Conservation (phyloP, 2,888 invertebrate genomes). For the Platycheirus albimanus region DNA sequence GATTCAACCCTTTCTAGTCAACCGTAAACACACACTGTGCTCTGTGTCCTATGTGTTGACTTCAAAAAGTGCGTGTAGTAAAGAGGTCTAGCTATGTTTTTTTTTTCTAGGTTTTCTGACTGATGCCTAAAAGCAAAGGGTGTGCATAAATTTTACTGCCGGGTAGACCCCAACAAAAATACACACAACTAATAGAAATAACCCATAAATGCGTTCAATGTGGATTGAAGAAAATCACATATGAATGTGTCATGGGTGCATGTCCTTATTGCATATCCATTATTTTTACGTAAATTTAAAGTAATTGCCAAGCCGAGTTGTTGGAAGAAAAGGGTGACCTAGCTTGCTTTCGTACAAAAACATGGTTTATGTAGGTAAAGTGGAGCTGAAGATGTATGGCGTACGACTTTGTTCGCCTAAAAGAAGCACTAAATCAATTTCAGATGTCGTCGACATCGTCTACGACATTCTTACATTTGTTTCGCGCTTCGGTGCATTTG, state of each 20-base stretch:
- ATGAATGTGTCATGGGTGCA: constrained; percentile 54
- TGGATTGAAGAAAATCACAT: constrained; percentile 63
- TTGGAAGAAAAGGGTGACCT: constrained; percentile 42
- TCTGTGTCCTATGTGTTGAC: too few relatives aligned
- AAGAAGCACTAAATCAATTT: constrained; percentile 73
- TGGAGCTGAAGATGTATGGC: constrained; percentile 35
- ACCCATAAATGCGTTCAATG: constrained; percentile 65
- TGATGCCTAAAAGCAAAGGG: constrained; percentile 65
- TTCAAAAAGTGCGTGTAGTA: constrained; percentile 5
- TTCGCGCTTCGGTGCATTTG: constrained; percentile 62
- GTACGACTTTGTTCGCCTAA: constrained; percentile 57
- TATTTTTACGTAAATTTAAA: constrained; percentile 72
- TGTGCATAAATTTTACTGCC: constrained; percentile 66
- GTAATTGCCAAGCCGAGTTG: constrained; percentile 56
- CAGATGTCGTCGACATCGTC: constrained; percentile 46
- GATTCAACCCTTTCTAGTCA: constrained; percentile 72
- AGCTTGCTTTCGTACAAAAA: constrained; percentile 1
- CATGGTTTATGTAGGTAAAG: too few relatives aligned
- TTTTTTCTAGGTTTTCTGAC: not conserved
- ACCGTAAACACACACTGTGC: constrained; percentile 62
- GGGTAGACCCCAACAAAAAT: constrained; percentile 39
- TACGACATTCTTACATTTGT: constrained; percentile 37
- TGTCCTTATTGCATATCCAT: constrained; percentile 70
- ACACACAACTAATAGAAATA: constrained; percentile 53
- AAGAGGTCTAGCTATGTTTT: constrained; percentile 55